phyloP scores from a whole-genome alignment of 2,113 vertebrate species.

The Microcebus tavaratra region DNA sequence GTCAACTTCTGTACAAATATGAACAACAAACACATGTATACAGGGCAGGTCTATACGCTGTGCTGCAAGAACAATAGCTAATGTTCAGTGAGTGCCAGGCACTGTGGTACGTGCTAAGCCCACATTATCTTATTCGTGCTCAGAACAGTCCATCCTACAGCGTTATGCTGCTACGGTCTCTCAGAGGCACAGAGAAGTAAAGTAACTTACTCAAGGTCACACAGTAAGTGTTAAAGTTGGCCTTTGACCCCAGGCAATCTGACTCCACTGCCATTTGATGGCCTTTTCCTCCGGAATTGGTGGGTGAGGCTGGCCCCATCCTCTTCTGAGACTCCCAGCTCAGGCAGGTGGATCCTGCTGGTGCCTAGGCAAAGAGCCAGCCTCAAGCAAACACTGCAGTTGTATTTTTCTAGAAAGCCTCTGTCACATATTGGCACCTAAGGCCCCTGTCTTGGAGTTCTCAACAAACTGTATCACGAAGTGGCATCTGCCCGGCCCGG shows the following conservation, averaged over 20 bases:
- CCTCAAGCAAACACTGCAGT: neutral
- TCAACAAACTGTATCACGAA: neutral
- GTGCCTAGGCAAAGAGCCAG: neutral
- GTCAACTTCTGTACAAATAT: neutral
- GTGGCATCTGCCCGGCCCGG: neutral
- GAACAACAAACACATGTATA: neutral
- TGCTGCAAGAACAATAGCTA: rapidly evolving
- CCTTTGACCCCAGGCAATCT: neutral
- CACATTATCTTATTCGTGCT: neutral
- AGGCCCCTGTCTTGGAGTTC: neutral
- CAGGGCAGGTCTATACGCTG: rapidly evolving
- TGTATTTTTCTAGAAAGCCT: neutral
- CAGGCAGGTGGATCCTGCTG: neutral
- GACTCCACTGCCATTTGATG: neutral
- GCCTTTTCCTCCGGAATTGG: neutral
- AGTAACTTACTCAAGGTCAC: neutral
- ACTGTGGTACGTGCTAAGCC: rapidly evolving
- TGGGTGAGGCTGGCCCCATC: neutral
- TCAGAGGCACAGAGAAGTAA: neutral
- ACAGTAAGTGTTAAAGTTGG: neutral
- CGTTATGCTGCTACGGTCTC: neutral
- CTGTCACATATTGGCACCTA: neutral
- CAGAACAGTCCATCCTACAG: neutral
- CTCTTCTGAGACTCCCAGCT: neutral
- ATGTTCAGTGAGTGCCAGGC: neutral